Evolutionary conservation across 2,113 vertebrate species (phyloP).

Genomic region (Geococcyx californianus): DNA sequence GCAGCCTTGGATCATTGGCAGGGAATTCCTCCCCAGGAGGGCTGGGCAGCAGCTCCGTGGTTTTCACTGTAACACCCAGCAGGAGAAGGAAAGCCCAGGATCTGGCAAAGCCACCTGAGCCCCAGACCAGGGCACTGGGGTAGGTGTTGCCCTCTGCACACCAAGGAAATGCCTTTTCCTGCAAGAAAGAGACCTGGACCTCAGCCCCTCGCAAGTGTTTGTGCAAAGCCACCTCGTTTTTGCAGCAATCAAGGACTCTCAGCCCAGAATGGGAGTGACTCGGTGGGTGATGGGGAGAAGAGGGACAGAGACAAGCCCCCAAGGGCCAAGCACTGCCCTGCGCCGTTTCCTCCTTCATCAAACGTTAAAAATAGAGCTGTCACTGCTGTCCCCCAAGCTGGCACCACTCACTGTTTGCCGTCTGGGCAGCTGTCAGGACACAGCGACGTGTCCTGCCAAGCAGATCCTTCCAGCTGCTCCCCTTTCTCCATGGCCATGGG

Average conservation of each 20-base stretch:
- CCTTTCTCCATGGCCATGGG: accelerated
- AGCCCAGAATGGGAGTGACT: not conserved
- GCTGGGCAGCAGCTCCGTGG: accelerated
- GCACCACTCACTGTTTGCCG: not conserved
- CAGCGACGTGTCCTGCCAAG: not conserved
- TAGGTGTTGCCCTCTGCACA: not conserved
- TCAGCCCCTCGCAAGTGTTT: not conserved
- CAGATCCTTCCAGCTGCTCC: not conserved
- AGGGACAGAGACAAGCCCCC: not conserved
- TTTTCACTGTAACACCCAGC: not conserved
- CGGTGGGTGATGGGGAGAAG: not conserved
- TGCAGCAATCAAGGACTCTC: accelerated
- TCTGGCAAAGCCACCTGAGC: not conserved
- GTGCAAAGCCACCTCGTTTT: not conserved
- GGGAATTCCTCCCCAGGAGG: not conserved
- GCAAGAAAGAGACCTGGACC: not conserved
- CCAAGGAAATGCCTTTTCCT: not conserved
- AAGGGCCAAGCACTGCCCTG: not conserved
- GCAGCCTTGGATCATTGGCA: no score
- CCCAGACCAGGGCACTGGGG: not conserved
- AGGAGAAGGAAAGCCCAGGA: not conserved
- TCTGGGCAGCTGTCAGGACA: not conserved
- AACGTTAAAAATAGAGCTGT: not conserved
- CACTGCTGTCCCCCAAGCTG: not conserved
- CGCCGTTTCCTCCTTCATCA: not conserved